phyloP scores from a whole-genome alignment of 1,140 invertebrate genomes.

The Dufourea novaeangliae region DNA sequence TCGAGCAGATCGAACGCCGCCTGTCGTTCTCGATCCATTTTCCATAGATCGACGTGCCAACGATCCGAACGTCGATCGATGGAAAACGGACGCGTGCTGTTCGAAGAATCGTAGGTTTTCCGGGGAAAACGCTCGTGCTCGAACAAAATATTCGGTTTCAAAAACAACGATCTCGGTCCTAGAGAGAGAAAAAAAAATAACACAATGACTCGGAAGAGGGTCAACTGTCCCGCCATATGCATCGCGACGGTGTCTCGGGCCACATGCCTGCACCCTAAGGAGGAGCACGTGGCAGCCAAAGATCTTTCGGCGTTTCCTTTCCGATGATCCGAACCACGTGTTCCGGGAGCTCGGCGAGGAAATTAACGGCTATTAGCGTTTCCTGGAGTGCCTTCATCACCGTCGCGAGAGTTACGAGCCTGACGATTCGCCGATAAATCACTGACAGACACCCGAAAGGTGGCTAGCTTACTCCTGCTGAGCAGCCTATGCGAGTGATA shows the following conservation, averaged over 20 bases:
- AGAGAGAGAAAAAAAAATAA: conserved; percentile 3
- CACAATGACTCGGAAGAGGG: neutral
- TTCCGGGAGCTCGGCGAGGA: conserved; percentile 34
- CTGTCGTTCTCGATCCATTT: neutral
- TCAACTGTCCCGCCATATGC: conserved; percentile 34
- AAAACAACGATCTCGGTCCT: neutral
- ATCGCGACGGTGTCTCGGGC: neutral
- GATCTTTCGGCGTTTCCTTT: conserved; percentile 40
- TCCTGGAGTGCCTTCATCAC: conserved; percentile 56
- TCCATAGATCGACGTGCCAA: neutral
- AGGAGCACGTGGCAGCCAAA: conserved; percentile 65
- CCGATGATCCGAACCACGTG: conserved; percentile 54
- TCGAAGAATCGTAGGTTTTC: neutral
- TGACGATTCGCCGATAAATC: conserved; percentile 41
- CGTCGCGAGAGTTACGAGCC: conserved; percentile 34
- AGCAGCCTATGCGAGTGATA: no score
- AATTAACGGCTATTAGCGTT: conserved; percentile 69
- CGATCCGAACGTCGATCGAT: neutral
- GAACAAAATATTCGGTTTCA: conserved; percentile 22
- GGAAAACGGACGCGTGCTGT: neutral
- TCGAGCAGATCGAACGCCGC: neutral
- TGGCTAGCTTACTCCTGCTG: neutral
- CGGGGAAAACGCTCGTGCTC: neutral
- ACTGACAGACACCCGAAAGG: neutral
- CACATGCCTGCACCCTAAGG: conserved; percentile 45